Conservation (phyloP, 2,113 vertebrate species). For the Eudyptes chrysolophus region DNA sequence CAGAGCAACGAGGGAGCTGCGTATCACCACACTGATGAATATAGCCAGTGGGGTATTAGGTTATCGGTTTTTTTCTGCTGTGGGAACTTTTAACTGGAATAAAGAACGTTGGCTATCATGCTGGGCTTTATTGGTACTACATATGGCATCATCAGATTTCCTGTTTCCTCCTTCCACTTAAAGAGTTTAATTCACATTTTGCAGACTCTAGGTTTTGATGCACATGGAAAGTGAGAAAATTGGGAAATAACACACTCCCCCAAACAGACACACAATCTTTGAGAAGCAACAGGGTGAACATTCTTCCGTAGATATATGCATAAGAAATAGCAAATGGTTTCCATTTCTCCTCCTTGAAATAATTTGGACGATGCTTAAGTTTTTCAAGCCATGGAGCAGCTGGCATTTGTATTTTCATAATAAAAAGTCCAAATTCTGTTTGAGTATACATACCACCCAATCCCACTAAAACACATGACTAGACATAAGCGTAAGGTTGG, state of each 20-base stretch:
- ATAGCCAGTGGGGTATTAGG: neutral
- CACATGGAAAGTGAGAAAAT: neutral
- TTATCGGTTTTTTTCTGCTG: neutral
- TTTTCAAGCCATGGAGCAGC: slow-evolving; percentile 18
- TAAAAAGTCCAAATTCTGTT: neutral
- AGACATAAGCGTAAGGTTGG: neutral
- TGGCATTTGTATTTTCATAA: slow-evolving; percentile 31
- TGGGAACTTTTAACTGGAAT: neutral
- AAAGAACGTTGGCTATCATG: neutral
- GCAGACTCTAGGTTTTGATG: neutral
- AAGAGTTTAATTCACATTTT: neutral
- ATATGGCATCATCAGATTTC: neutral
- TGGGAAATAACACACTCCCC: neutral
- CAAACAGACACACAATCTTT: neutral
- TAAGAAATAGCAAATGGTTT: slow-evolving; percentile 23
- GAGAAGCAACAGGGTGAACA: neutral
- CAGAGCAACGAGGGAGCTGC: neutral
- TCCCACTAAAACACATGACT: neutral
- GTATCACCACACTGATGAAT: neutral
- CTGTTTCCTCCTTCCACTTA: neutral
- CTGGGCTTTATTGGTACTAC: neutral
- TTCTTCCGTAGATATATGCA: neutral
- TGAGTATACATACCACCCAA: neutral
- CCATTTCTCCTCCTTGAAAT: slow-evolving; percentile 5
- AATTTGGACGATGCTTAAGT: neutral